These are phyloP conservation scores for Aphidoletes aphidimyza DNA, from an alignment of 2,888 invertebrate genomes.

Conservation along the genomic window DNA sequence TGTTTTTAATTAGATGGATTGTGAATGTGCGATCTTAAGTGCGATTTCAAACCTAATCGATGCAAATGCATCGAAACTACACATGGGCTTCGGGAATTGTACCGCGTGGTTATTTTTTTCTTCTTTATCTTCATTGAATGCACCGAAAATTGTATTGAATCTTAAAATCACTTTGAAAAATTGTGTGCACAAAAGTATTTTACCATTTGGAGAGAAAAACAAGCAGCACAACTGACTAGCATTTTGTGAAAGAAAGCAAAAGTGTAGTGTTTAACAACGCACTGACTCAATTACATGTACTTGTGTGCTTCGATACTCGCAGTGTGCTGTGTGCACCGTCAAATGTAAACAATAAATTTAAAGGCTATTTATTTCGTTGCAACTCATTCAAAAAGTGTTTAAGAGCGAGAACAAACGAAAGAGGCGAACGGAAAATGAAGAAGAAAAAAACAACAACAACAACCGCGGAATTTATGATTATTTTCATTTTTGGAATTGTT, in stretches of 20 bases:
- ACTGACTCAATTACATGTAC: constrained; percentile 1
- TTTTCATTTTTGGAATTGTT: not conserved
- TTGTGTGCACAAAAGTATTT: not conserved
- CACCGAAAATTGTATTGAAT: not conserved
- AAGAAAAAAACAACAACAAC: not conserved
- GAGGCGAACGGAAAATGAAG: not conserved
- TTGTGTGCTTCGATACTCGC: no score
- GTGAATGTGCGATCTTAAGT: not conserved
- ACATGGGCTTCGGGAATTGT: not conserved
- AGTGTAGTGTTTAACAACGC: not conserved
- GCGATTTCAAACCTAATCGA: not conserved
- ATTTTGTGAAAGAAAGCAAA: constrained; percentile 16
- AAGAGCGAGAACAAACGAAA: no score
- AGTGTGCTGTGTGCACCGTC: no score
- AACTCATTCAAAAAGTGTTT: not conserved
- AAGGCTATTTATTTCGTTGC: constrained; percentile 16
- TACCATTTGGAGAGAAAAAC: not conserved
- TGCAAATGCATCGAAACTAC: not conserved
- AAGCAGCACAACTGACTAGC: not conserved
- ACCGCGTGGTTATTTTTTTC: no score
- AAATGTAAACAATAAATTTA: constrained; percentile 32
- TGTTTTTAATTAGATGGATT: constrained; percentile 48
- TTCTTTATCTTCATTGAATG: no score
- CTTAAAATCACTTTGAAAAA: not conserved
- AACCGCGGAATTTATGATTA: not conserved